Percentiles rank a stretch among this genome's conserved stretches.
Evolutionary conservation across 2,888 invertebrate genomes (phyloP).

Genomic region (Adelphocoris suturalis): DNA sequence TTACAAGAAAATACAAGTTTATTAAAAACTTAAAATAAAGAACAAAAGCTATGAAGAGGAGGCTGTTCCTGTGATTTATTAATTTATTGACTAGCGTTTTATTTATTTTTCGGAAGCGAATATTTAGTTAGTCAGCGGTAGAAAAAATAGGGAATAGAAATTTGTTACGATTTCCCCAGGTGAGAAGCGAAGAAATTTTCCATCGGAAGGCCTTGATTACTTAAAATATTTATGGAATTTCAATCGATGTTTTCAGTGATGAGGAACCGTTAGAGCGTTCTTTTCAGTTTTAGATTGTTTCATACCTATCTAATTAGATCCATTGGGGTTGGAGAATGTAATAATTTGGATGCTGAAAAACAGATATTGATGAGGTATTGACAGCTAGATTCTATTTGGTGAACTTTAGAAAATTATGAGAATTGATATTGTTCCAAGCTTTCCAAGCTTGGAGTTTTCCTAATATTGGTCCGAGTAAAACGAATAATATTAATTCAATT

Average conservation of each 20-base stretch:
- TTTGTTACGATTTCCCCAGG: constrained; percentile 30
- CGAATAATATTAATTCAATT: too few relatives aligned
- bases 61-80: constrained; percentile 49
- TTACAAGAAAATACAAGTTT: not conserved
- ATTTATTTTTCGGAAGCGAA: constrained; percentile 37
- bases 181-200: not conserved
- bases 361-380: too few relatives aligned
- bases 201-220: not conserved
- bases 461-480: too few relatives aligned
- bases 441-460: too few relatives aligned
- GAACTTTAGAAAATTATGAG: too few relatives aligned
- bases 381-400: too few relatives aligned
- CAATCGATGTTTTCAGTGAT: not conserved
- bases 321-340: too few relatives aligned
- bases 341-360: too few relatives aligned
- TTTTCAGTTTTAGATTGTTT: not conserved
- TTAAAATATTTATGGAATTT: not conserved
- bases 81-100: constrained; percentile 36
- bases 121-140: constrained; percentile 45
- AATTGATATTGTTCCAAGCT: too few relatives aligned
- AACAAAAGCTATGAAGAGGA: constrained; percentile 45
- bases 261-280: too few relatives aligned
- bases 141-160: constrained; percentile 40
- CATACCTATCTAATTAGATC: too few relatives aligned
- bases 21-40: not conserved